A percentile compares a stretch with the other conserved stretches of the same genome.
Conservation (phyloP, 2,113 vertebrate species). For the Stegostoma tigrinum region DNA sequence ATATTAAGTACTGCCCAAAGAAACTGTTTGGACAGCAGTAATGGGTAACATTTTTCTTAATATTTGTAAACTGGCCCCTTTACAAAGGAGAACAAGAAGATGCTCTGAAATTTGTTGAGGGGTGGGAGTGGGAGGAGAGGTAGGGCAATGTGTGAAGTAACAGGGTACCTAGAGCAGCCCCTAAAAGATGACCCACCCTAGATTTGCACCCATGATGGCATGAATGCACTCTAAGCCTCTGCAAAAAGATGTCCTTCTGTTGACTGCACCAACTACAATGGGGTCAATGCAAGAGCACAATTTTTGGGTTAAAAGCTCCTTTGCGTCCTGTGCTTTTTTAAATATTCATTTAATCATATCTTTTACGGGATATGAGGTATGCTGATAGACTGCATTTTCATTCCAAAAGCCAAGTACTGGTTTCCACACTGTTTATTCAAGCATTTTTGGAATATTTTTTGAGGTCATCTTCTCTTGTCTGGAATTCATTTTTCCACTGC, state of each 20-base stretch:
- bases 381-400: background rate
- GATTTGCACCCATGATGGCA: background rate
- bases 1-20: background rate
- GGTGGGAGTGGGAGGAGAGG: too few species aligned
- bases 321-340: background rate
- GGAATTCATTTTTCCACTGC: slow-evolving; percentile 9
- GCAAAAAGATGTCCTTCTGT: background rate
- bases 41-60: background rate
- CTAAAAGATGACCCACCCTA: background rate
- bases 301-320: background rate
- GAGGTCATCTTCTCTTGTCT: background rate
- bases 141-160: background rate
- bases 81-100: background rate
- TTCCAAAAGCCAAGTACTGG: background rate
- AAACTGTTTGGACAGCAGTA: background rate
- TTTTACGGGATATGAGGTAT: background rate
- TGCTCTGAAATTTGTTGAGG: background rate
- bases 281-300: background rate
- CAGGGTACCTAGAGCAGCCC: background rate
- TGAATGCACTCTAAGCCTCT: background rate
- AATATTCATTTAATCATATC: background rate
- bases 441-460: background rate
- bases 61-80: background rate
- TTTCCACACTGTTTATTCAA: background rate
- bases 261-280: background rate